These are phyloP conservation scores for Phyllotreta cruciferae DNA, from an alignment of 2,888 invertebrate genomes.

Conservation along the genomic window DNA sequence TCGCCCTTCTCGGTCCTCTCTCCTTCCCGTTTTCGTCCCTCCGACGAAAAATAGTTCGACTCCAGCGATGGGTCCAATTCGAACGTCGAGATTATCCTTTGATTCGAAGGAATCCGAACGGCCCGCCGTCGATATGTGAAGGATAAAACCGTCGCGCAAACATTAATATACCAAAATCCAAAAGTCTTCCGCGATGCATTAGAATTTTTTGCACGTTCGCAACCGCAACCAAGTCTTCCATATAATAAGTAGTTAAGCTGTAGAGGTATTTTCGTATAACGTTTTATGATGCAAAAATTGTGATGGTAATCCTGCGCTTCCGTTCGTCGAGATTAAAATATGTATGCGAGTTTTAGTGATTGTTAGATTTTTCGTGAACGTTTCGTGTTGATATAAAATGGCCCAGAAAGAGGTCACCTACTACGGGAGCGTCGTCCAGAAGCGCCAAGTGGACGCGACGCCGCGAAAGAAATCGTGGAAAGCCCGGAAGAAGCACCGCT, in stretches of 20 bases:
- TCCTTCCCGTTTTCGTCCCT: slow-evolving; percentile 6
- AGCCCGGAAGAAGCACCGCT: slow-evolving; percentile 34
- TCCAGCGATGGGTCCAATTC: slow-evolving; percentile 35
- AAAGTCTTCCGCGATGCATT: slow-evolving; percentile 61
- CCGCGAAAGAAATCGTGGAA: slow-evolving; percentile 28
- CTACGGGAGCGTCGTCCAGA: slow-evolving; percentile 6
- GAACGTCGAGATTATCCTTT: slow-evolving; percentile 31
- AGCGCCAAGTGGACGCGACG: not conserved
- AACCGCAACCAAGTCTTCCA: slow-evolving; percentile 41
- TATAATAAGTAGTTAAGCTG: slow-evolving; percentile 9
- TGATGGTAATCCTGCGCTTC: slow-evolving; percentile 17
- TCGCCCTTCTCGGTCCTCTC: slow-evolving; percentile 21
- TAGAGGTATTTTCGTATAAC: slow-evolving; percentile 19
- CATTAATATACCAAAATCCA: slow-evolving; percentile 58
- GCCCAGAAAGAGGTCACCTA: slow-evolving; percentile 25
- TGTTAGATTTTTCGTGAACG: not conserved
- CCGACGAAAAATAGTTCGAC: slow-evolving; percentile 13
- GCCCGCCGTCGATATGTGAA: slow-evolving; percentile 36
- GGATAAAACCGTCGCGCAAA: slow-evolving; percentile 31
- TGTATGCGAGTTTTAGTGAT: not conserved
- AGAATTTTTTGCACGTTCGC: slow-evolving; percentile 15
- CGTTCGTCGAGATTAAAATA: not conserved
- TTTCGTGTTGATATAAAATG: slow-evolving; percentile 21
- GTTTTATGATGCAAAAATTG: slow-evolving; percentile 10
- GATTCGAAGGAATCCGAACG: slow-evolving; percentile 28